Base-by-base conservation (phyloP, 2,113 vertebrate species). In the Gulo gulo region DNA sequence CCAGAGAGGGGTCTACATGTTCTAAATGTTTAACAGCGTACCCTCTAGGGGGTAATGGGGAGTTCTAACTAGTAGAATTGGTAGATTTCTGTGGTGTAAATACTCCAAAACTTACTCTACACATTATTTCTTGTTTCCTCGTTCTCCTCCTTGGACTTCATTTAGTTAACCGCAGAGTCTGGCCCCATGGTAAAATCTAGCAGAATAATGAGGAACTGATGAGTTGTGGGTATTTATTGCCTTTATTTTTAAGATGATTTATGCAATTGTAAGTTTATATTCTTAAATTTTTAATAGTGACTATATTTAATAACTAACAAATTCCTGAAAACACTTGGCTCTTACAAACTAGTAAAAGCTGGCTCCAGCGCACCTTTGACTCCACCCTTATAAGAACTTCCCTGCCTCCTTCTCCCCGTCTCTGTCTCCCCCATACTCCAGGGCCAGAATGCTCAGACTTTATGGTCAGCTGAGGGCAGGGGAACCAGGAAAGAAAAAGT, bases 221-320 rank as follows among this genome's bases (percentile, higher is more conserved):
- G 29, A 83, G n/a, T 29, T 61, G 80, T 26, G 67, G 39, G 59
- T 57, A 63, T 59, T 67, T 88, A 74, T 67, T 85, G 47, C 18
- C 82, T 84, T 95, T 84, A 16, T 91, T 65, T 91, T 94, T 88
- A 88, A 93, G 52, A 47, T 39, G 29, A 74, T 55, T 52, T 82
- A 34, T 55, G 91, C 61, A 79, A 47, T 88, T 91, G 79, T 34
- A 87, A 50, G 42, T 42, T 47, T 67, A 31, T 83, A n/a, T 65
- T 57, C 36, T 65, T 84, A 65, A 93, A 95, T 65, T 85, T 65
- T 76, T 52, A 85, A 65, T 65, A 52, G 8, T 52, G 63, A 45
- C 18, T 82, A 11, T 45, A 63, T 91, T 50, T 82, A 87, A 81
- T 63, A 95, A 93, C 2, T 93, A 90, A 57, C 3, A 96, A 91